Conservation (phyloP, 2,113 vertebrate genomes). For the Lates calcarifer region DNA sequence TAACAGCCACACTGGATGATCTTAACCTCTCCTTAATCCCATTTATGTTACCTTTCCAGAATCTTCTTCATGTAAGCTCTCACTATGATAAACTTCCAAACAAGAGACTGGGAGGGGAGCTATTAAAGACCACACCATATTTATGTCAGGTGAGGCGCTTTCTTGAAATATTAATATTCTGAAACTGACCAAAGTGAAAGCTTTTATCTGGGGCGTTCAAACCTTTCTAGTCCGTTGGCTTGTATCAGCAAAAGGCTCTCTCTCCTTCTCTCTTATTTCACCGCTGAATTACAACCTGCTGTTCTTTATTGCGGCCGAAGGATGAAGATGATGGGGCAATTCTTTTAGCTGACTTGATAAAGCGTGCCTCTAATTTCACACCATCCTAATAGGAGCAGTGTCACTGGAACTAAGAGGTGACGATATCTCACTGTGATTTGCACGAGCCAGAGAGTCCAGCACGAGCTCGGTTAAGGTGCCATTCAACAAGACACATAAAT, state of each 20-base stretch:
- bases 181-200: constrained; percentile 87
- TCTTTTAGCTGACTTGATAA: constrained; percentile 82
- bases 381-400: constrained; percentile 66
- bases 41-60: constrained; percentile 92
- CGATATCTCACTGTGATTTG: constrained; percentile 68
- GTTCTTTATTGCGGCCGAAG: constrained; percentile 77
- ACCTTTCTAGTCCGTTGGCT: constrained; percentile 67
- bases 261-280: constrained; percentile 56
- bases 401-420: constrained; percentile 68
- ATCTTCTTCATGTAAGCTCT: constrained; percentile 84
- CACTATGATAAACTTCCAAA: constrained; percentile 88
- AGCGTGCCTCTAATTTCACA: constrained; percentile 69
- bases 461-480: constrained; percentile 40
- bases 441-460: constrained; percentile 29
- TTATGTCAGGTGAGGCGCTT: constrained; percentile 86
- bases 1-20: constrained; percentile 88
- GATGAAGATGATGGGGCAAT: constrained; percentile 77
- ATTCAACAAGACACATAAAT: constrained; percentile 45
- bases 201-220: constrained; percentile 82
- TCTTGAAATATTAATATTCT: constrained; percentile 88
- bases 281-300: constrained; percentile 73
- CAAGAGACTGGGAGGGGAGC: constrained; percentile 81
- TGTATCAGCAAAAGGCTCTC: constrained; percentile 76
- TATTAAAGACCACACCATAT: constrained; percentile 85
- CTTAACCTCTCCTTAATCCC: constrained; percentile 93